Conservation (phyloP, 2,113 vertebrate species). For the Probosciger aterrimus region DNA sequence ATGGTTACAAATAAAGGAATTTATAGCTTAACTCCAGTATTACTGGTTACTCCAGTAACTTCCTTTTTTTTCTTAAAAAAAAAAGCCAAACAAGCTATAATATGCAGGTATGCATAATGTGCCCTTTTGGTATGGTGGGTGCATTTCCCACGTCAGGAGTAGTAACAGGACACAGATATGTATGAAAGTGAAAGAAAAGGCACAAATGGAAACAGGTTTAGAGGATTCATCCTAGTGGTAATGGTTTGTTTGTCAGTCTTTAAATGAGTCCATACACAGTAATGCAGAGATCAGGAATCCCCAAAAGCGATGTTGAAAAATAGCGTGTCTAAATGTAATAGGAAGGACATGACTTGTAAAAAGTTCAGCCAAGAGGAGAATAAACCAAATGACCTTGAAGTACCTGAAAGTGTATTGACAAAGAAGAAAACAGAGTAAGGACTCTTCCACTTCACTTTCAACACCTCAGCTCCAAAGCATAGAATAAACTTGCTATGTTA, state of each 20-base stretch:
- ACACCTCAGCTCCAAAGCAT: neutral
- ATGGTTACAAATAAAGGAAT: neutral
- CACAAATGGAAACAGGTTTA: neutral
- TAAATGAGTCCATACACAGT: neutral
- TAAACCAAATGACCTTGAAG: neutral
- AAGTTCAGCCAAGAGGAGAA: neutral
- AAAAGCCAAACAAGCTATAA: neutral
- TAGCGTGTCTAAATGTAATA: neutral
- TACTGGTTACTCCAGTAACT: neutral
- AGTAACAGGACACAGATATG: neutral
- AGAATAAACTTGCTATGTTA: neutral
- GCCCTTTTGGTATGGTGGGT: neutral
- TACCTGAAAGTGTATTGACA: neutral
- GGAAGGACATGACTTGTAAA: neutral
- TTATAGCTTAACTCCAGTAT: neutral
- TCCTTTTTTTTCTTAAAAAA: neutral
- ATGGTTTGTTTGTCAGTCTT: neutral
- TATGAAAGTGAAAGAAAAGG: neutral
- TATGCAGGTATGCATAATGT: neutral
- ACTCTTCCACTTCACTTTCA: neutral
- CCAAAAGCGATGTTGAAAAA: neutral
- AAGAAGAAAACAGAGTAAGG: neutral
- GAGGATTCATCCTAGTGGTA: neutral
- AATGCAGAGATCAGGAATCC: neutral
- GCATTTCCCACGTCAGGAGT: neutral